These are phyloP conservation scores for Schizaphis graminum DNA, from an alignment of 2,888 invertebrate genomes.

Conservation along the genomic window DNA sequence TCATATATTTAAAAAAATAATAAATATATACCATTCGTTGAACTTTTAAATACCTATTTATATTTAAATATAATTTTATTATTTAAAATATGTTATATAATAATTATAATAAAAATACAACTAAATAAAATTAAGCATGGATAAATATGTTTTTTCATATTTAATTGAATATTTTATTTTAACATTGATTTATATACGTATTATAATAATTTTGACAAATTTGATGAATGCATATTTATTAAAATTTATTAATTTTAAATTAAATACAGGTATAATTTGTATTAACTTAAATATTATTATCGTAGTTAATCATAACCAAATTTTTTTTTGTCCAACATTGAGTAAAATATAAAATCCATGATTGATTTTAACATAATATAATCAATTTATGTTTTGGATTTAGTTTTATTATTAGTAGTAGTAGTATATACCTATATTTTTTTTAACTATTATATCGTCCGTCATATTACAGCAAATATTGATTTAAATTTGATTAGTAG, in stretches of 20 bases:
- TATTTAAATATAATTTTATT: neutral
- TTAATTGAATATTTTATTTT: neutral
- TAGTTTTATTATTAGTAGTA: neutral
- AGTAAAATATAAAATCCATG: neutral
- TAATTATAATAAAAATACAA: neutral
- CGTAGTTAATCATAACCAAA: neutral
- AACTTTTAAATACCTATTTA: neutral
- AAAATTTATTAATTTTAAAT: neutral
- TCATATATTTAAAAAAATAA: neutral
- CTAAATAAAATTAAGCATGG: neutral
- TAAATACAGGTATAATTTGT: neutral
- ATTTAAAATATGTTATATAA: neutral
- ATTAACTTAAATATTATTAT: neutral
- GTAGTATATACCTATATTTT: neutral
- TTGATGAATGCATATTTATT: neutral
- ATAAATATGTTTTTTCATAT: neutral
- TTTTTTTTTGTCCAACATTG: neutral
- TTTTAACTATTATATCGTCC: neutral
- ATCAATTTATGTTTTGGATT: neutral
- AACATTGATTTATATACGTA: neutral
- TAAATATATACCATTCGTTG: neutral
- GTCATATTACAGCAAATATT: slow-evolving; percentile 22
- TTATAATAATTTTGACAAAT: neutral
- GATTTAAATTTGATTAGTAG: slow-evolving; percentile 36
- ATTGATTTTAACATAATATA: neutral